Conservation (phyloP, 2,888 invertebrate genomes). For the Melieria crassipennis region DNA sequence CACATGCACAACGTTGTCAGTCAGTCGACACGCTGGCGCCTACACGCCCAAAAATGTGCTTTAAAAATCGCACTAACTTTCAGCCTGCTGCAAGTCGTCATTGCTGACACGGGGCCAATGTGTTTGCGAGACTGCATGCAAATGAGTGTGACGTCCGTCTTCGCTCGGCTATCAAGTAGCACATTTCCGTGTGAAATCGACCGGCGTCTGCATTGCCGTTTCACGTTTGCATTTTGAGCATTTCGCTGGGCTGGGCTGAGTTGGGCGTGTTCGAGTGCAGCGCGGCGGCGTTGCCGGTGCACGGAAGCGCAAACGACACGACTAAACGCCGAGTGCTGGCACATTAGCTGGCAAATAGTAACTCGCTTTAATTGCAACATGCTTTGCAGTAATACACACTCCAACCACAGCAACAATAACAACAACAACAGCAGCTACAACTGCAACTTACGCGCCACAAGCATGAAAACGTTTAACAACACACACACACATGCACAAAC, state of each 20-base stretch:
- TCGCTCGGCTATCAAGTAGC: background rate
- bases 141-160: no score
- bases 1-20: no score
- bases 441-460: background rate
- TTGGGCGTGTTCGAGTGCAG: no score
- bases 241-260: background rate
- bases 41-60: no score
- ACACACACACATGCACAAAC: background rate
- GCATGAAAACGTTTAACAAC: background rate
- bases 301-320: no score
- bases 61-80: no score
- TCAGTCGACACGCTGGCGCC: no score
- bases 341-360: background rate
- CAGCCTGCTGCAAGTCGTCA: no score
- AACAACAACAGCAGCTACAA: background rate
- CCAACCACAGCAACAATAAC: background rate
- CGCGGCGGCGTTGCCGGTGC: no score
- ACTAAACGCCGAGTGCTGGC: no score
- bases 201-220: slow-evolving; percentile 2
- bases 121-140: no score
- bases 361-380: slow-evolving; percentile 5
- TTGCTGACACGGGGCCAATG: no score
- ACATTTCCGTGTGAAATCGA: slow-evolving; percentile 1
- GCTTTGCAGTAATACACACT: background rate
- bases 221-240: background rate